These are phyloP conservation scores for Macaria liturata DNA, from an alignment of 2,888 invertebrate genomes.

Conservation along the genomic window DNA sequence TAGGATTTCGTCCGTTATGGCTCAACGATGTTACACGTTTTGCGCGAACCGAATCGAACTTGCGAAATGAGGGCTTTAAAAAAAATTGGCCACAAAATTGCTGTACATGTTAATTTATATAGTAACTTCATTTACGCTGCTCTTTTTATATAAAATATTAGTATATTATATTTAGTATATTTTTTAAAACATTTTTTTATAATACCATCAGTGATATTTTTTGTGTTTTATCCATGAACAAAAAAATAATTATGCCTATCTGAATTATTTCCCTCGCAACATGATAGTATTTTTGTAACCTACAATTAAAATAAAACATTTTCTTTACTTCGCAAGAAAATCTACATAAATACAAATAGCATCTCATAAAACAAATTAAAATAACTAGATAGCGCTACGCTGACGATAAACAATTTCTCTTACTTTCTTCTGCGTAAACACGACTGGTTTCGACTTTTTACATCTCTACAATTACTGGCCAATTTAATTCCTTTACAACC, in stretches of 20 bases:
- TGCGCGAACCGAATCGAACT: conserved; percentile 69
- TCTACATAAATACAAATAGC: conserved; percentile 12
- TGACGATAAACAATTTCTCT: conserved; percentile 29
- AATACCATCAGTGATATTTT: no score
- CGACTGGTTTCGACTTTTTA: conserved; percentile 24
- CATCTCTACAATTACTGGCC: conserved; percentile 8
- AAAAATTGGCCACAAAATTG: conserved; percentile 58
- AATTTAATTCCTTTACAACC: conserved; percentile 5
- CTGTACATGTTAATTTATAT: conserved; percentile 71
- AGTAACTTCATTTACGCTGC: conserved; percentile 53
- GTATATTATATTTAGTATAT: no score
- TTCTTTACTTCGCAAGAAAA: conserved; percentile 4
- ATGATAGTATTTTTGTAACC: no score
- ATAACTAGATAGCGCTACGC: conserved; percentile 11
- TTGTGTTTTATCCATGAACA: no score
- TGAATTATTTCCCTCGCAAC: no score
- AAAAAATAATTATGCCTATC: no score
- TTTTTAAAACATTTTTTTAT: no score
- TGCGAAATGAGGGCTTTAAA: conserved; percentile 62
- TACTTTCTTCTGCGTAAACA: conserved; percentile 32
- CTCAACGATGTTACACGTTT: conserved; percentile 74
- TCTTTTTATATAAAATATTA: conserved; percentile 17
- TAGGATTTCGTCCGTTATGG: conserved; percentile 62
- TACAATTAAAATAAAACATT: no score
- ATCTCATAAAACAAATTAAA: conserved; percentile 16